Evolutionary conservation across 2,113 vertebrate genomes (phyloP).

Genomic region (Daboia siamensis): DNA sequence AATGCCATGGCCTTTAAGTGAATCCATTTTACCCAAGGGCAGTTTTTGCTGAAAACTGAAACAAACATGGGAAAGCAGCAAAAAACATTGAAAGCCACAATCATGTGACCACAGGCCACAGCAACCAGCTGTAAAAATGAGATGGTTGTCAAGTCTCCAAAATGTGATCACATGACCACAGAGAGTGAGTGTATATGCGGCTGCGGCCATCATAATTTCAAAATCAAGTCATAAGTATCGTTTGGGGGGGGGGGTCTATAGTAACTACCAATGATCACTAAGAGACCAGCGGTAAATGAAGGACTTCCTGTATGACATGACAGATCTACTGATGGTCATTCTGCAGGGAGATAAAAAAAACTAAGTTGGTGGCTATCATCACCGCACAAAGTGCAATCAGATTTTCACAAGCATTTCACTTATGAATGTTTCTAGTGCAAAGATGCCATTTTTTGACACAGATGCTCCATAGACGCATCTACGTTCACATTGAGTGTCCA

Average conservation of each 20-base stretch:
- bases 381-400: not conserved
- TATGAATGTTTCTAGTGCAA: not conserved
- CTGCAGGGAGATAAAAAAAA: not conserved
- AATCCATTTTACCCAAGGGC: not conserved
- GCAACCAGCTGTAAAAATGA: not conserved
- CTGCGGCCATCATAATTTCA: not conserved
- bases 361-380: not conserved
- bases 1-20: not conserved
- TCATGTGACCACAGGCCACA: not conserved
- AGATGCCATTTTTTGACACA: not conserved
- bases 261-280: not conserved
- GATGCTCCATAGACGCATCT: not conserved
- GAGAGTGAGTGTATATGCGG: not conserved
- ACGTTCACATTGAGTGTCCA: not conserved
- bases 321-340: no score
- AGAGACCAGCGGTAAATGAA: not conserved
- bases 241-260: not conserved
- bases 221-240: not conserved
- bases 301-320: not conserved
- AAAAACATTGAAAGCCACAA: not conserved
- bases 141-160: not conserved
- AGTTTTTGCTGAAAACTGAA: not conserved
- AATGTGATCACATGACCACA: not conserved
- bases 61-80: no score
- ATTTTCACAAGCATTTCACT: not conserved